Percentiles rank a stretch among this genome's conserved stretches.
Evolutionary conservation across 2,113 vertebrate species (phyloP).

Genomic region (Melanotaenia duboulayi): DNA sequence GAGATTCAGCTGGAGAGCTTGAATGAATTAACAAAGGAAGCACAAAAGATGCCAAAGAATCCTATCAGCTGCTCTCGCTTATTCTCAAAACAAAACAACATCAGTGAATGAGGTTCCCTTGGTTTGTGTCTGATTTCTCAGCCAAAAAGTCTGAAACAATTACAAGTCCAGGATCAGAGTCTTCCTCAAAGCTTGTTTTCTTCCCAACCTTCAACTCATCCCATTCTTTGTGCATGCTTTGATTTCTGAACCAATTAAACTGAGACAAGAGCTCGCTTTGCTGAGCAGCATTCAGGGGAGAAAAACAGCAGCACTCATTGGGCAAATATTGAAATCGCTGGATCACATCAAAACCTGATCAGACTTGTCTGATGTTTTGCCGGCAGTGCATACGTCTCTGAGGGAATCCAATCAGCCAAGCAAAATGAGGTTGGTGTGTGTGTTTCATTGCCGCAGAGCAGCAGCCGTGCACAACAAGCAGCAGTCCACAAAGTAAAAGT

Average conservation of each 20-base stretch:
- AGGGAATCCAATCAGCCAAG: conserved; percentile 39
- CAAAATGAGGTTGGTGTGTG: conserved; percentile 25
- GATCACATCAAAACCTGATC: conserved; percentile 54
- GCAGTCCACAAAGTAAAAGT: conserved; percentile 31
- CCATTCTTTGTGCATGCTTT: conserved; percentile 47
- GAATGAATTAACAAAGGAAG: conserved; percentile 43
- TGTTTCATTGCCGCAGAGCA: conserved; percentile 3
- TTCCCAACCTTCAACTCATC: conserved; percentile 21
- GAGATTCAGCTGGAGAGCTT: conserved; percentile 63
- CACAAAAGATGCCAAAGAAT: conserved; percentile 50
- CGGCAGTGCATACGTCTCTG: conserved; percentile 21
- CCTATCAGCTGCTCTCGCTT: conserved; percentile 21
- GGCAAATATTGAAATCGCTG: conserved; percentile 47
- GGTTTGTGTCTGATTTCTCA: conserved; percentile 34
- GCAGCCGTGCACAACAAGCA: conserved; percentile 30
- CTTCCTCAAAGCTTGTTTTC: conserved; percentile 35
- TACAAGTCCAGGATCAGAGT: conserved; percentile 71
- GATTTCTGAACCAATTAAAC: conserved; percentile 76
- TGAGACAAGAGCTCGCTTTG: conserved; percentile 42
- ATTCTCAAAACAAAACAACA: conserved; percentile 50
- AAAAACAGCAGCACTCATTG: conserved; percentile 19
- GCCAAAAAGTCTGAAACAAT: conserved; percentile 70
- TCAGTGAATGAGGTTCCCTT: conserved; percentile 59
- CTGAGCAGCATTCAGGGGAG: background rate
- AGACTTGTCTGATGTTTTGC: conserved; percentile 43